Evolutionary conservation across 2,113 vertebrate genomes (phyloP).

Genomic region (Macaca mulatta): DNA sequence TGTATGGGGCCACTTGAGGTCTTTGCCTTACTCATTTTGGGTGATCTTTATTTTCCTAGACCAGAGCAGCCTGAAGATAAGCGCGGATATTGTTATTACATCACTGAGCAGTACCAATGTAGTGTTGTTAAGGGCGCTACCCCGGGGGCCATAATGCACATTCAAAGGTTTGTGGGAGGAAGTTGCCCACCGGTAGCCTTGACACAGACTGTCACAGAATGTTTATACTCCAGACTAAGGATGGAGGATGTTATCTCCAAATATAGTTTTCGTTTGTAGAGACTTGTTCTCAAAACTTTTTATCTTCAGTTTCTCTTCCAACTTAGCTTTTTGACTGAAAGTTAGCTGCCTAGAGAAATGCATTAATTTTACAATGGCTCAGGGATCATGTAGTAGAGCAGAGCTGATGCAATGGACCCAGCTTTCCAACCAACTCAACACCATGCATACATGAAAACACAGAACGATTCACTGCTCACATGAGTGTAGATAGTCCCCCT

Average conservation of each 20-base stretch:
- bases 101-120: no score
- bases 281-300: not conserved
- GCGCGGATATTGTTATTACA: no score
- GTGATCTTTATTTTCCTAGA: not conserved
- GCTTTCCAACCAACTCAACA: not conserved
- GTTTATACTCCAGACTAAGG: not conserved
- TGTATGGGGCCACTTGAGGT: not conserved
- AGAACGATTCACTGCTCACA: rapidly evolving
- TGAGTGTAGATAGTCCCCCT: rapidly evolving
- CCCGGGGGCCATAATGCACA: not conserved
- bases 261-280: not conserved
- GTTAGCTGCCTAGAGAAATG: not conserved
- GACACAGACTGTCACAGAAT: not conserved
- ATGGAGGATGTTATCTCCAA: not conserved
- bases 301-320: not conserved
- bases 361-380: not conserved
- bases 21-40: not conserved
- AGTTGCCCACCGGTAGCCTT: not conserved
- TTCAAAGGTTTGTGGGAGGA: not conserved
- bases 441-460: rapidly evolving
- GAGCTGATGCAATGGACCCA: not conserved
- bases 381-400: not conserved
- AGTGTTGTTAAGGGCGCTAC: not conserved
- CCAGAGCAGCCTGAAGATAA: not conserved
- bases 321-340: not conserved